phyloP scores from a whole-genome alignment of 2,113 vertebrate species.

The Microtus ochrogaster region DNA sequence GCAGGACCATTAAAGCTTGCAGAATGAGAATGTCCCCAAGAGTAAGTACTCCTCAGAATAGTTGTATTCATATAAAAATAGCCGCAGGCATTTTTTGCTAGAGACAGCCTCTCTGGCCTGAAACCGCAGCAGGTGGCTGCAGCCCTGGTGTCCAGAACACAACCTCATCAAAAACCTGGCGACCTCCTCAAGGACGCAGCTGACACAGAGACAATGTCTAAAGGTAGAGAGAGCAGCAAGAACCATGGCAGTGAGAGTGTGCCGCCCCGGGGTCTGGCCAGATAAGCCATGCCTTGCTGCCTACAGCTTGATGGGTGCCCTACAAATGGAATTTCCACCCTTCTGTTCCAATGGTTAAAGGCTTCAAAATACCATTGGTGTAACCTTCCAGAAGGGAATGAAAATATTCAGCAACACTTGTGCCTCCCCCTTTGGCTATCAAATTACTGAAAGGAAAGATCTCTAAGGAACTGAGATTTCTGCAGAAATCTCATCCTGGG shows the following conservation, averaged over 20 bases:
- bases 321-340: rapidly evolving
- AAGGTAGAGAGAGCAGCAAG: not conserved
- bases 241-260: not conserved
- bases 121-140: not conserved
- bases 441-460: not conserved
- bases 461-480: not conserved
- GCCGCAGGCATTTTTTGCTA: not conserved
- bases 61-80: not conserved
- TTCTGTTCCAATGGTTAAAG: rapidly evolving
- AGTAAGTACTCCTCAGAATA: not conserved
- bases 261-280: too few relatives aligned
- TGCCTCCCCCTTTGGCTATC: not conserved
- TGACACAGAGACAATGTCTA: not conserved
- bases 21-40: not conserved
- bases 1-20: not conserved
- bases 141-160: not conserved
- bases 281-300: not conserved
- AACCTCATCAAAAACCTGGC: not conserved
- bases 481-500: not conserved
- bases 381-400: not conserved
- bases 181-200: too few relatives aligned
- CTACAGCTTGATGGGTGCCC: rapidly evolving
- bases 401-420: not conserved
- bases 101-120: not conserved
- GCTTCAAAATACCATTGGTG: not conserved